Base-by-base conservation (phyloP, 2,888 invertebrate genomes). In the Polyommatus iphigenia region DNA sequence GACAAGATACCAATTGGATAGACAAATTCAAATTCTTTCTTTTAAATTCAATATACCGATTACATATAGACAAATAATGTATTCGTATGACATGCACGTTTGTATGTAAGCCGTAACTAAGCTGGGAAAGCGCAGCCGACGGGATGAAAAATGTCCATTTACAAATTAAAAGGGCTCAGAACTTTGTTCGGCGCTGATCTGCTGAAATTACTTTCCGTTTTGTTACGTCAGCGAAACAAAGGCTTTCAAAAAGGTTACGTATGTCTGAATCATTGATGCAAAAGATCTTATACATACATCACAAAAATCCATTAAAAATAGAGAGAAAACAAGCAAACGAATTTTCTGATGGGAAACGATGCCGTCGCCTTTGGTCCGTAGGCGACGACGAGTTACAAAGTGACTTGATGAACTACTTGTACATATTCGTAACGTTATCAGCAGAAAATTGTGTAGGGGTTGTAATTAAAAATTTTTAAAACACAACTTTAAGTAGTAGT, bases 71-170 rank as follows among this genome's bases (percentile, higher is more conserved):
- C 54, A 50, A 15, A 18, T 15, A 54, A 54, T 3, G 54, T 18
- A 18, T 18, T 54, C 54, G 54, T 54, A 54, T 54, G 54, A 54
- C 29, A 15, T 18, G 29, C 15, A 67, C 24, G 67, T 32, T 0
- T 67, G 67, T 32, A 18, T 32, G 32, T 67, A 67, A 67, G 29
- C 67, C 67, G 29, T 67, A 24, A 24, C 29, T 67, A 67, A 67
- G 67, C 67, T 67, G 67, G 67, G 67, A 67, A 67, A 67, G 67
- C 67, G 67, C 67, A 67, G 29, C 67, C 67, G 67, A 15, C 67
- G 67, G 46, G 50, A 46, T 46, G 46, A 46, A 73, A 73, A 73
- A 73, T 73, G 73, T 73, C 41, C 76, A 76, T 76, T 76, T 29
- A 76, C 76, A 76, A 59, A 59, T 76, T 59, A 57, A 54, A 76